A percentile compares a stretch with the other conserved stretches of the same genome.
phyloP scores from a whole-genome alignment of 2,113 vertebrate species.

The Nibea albiflora region DNA sequence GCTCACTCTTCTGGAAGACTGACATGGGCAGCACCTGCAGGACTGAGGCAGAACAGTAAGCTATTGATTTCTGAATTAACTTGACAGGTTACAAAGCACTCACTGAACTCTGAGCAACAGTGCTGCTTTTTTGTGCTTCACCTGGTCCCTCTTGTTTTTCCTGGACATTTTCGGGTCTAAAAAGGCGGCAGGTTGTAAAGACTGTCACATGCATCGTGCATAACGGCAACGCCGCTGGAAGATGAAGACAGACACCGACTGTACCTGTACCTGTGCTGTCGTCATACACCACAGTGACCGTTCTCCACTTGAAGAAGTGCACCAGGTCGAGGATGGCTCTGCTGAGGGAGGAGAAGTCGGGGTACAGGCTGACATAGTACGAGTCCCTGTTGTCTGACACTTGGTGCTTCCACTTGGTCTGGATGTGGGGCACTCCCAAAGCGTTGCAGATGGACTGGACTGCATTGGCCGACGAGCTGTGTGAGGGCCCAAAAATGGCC shows the following conservation, averaged over 20 bases:
- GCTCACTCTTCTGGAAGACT: conserved; percentile 75
- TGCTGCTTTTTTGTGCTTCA: conserved; percentile 53
- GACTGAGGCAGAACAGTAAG: conserved; percentile 74
- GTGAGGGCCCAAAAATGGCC: conserved; percentile 92
- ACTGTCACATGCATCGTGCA: conserved; percentile 20
- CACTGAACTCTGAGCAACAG: conserved; percentile 60
- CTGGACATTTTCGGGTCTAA: conserved; percentile 30
- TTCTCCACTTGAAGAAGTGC: conserved; percentile 99
- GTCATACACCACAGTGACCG: conserved; percentile 88
- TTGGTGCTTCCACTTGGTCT: conserved; percentile 99
- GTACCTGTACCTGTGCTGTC: conserved; percentile 97
- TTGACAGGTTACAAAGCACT: conserved; percentile 79
- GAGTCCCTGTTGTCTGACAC: conserved; percentile 98
- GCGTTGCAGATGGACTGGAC: conserved; percentile 87
- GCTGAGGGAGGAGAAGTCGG: conserved; percentile 97
- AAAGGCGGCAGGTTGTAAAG: conserved; percentile 13
- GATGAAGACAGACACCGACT: conserved; percentile 53
- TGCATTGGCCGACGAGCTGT: conserved; percentile 86
- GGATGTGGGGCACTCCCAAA: conserved; percentile 90
- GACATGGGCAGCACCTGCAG: conserved; percentile 77
- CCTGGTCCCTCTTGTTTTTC: conserved; percentile 27
- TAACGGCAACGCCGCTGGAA: not conserved
- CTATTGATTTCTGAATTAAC: conserved; percentile 83
- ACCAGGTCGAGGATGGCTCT: conserved; percentile 98
- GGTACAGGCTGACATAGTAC: conserved; percentile 97